Evolutionary conservation across 1,140 invertebrate species (phyloP).

Genomic region (Drosophila mauritiana): DNA sequence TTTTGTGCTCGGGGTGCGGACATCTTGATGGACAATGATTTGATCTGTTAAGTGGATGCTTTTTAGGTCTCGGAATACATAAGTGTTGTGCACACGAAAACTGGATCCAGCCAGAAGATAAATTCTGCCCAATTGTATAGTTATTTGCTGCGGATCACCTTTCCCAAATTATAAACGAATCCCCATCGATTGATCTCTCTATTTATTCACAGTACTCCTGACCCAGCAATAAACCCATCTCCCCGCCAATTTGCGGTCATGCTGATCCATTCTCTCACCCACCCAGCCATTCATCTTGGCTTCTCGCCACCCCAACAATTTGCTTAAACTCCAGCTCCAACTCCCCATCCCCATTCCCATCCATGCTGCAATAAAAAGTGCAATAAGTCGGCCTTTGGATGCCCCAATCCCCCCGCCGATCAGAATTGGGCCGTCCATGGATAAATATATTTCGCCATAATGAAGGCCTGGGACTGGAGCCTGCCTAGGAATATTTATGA

Average conservation of each 20-base stretch:
- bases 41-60: constrained; percentile 31
- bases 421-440: constrained; percentile 43
- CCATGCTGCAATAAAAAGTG: constrained; percentile 58
- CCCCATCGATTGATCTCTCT: constrained; percentile 8
- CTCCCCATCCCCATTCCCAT: constrained; percentile 51
- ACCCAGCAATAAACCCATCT: constrained; percentile 20
- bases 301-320: constrained; percentile 50
- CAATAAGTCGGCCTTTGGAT: constrained; percentile 40
- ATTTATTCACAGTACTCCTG: constrained; percentile 7
- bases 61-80: constrained; percentile 20
- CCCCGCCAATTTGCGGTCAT: constrained; percentile 4
- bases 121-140: neutral
- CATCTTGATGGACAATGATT: constrained; percentile 71
- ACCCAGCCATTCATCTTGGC: constrained; percentile 34
- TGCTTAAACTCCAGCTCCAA: constrained; percentile 50
- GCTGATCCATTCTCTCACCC: constrained; percentile 21
- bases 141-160: neutral
- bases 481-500: constrained; percentile 77
- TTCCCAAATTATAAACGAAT: neutral
- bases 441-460: constrained; percentile 62
- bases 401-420: constrained; percentile 2
- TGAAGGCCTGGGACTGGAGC: constrained; percentile 53
- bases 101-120: neutral
- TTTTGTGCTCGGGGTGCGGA: constrained; percentile 55
- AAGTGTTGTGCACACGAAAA: neutral